phyloP scores from a whole-genome alignment of 2,888 invertebrate genomes.

The Monoplex corrugatus region DNA sequence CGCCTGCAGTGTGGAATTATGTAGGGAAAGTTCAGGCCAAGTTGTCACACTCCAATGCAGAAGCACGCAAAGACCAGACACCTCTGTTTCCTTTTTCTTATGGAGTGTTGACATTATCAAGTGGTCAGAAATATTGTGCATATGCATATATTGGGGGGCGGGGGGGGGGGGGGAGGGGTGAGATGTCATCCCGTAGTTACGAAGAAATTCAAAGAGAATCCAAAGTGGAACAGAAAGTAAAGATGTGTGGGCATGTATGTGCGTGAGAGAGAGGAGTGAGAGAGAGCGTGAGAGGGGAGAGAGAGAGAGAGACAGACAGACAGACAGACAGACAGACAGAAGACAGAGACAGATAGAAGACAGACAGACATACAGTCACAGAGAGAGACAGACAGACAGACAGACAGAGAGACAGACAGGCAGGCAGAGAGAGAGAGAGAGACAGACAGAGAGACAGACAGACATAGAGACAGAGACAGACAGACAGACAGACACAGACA shows the following conservation, averaged over 20 bases:
- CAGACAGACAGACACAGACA: not conserved
- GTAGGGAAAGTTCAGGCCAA: no score
- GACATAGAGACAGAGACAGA: not conserved
- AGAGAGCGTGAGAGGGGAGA: not conserved
- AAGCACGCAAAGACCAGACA: no score
- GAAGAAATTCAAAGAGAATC: no score
- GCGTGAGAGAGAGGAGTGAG: not conserved
- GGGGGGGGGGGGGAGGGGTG: no score
- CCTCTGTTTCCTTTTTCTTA: no score
- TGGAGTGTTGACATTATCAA: no score
- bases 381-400: not conserved
- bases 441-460: not conserved
- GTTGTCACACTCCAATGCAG: no score
- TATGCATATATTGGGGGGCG: no score
- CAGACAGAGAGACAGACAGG: not conserved
- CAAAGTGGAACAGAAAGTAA: no score
- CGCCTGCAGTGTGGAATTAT: no score
- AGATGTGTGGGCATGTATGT: not conserved
- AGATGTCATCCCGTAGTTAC: no score
- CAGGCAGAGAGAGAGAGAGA: not conserved
- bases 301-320: constrained; percentile 14
- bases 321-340: not conserved
- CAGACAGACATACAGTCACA: not conserved
- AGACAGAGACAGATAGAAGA: not conserved
- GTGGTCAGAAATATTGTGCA: no score